These are phyloP conservation scores for Stegodyphus mimosarum DNA, from an alignment of 1,140 invertebrate species.

Conservation along the genomic window DNA sequence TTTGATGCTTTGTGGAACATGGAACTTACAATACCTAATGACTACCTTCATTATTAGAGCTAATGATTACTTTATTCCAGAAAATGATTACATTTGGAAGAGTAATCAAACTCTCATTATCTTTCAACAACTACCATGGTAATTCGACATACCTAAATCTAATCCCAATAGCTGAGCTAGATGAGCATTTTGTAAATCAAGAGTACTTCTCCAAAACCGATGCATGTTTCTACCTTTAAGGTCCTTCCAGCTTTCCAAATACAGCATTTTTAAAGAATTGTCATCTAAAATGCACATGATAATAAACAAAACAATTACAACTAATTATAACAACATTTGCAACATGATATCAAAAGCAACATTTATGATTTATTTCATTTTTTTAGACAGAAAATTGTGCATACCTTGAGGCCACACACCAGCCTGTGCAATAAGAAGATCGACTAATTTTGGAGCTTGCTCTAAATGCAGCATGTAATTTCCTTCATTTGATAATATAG, in stretches of 20 bases:
- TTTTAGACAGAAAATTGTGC: conserved; percentile 64
- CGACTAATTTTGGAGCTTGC: conserved; percentile 85
- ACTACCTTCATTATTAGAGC: too few species aligned
- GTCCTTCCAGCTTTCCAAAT: conserved; percentile 60
- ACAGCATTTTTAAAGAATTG: conserved; percentile 44
- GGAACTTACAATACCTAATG: too few species aligned
- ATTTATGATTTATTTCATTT: too few species aligned
- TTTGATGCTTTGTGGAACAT: too few species aligned
- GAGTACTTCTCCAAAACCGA: conserved; percentile 59
- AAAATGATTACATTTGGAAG: too few species aligned
- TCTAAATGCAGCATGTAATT: conserved; percentile 86
- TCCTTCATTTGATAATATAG: conserved; percentile 87
- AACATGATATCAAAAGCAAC: neutral
- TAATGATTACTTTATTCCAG: too few species aligned
- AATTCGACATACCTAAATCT: conserved; percentile 31
- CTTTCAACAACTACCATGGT: too few species aligned
- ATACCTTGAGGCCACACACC: conserved; percentile 90
- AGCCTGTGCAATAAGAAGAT: conserved; percentile 90
- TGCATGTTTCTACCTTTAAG: conserved; percentile 59
- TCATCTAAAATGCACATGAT: conserved; percentile 44
- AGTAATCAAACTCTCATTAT: too few species aligned
- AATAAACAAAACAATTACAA: neutral
- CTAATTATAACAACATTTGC: neutral
- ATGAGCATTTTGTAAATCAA: conserved; percentile 39
- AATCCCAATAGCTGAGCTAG: conserved; percentile 30